Evolutionary conservation across 2,113 vertebrate species (phyloP).

Genomic region (Epinephelus cyanopodus): DNA sequence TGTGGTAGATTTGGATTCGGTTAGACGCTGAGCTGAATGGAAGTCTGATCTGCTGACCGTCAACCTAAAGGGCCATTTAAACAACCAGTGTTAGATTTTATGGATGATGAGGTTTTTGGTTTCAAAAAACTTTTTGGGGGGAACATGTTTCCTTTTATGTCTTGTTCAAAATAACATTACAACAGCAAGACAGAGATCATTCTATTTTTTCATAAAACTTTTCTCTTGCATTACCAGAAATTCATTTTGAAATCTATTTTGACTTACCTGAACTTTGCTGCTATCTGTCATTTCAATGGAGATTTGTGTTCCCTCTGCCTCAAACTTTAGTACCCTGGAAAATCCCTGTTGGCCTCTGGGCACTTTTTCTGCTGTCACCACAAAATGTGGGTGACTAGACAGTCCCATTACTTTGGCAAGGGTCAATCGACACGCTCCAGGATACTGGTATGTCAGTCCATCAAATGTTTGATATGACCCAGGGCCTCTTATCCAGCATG

Average conservation of each 20-base stretch:
- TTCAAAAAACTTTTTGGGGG: not conserved
- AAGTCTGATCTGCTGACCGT: conserved; percentile 64
- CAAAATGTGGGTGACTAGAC: conserved; percentile 48
- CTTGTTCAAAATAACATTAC: not conserved
- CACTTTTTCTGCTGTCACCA: conserved; percentile 65
- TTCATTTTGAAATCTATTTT: not conserved
- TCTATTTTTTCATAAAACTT: not conserved
- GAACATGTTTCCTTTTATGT: not conserved
- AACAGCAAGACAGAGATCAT: not conserved
- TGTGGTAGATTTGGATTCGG: conserved; percentile 60
- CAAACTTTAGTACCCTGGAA: conserved; percentile 48
- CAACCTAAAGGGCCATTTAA: conserved; percentile 62
- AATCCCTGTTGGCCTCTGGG: conserved; percentile 55
- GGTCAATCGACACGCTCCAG: conserved; percentile 70
- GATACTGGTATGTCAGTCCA: conserved; percentile 69
- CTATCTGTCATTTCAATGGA: conserved; percentile 50
- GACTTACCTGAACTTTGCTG: conserved; percentile 55
- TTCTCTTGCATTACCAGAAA: not conserved
- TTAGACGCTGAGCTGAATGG: conserved; percentile 45
- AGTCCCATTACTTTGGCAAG: conserved; percentile 64
- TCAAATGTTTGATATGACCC: conserved; percentile 77
- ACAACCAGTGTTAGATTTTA: not conserved
- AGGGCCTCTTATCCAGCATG: conserved; percentile 66
- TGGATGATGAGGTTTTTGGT: not conserved
- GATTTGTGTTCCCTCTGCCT: conserved; percentile 56